Conservation (phyloP, 2,113 vertebrate genomes). For the Lagopus muta region DNA sequence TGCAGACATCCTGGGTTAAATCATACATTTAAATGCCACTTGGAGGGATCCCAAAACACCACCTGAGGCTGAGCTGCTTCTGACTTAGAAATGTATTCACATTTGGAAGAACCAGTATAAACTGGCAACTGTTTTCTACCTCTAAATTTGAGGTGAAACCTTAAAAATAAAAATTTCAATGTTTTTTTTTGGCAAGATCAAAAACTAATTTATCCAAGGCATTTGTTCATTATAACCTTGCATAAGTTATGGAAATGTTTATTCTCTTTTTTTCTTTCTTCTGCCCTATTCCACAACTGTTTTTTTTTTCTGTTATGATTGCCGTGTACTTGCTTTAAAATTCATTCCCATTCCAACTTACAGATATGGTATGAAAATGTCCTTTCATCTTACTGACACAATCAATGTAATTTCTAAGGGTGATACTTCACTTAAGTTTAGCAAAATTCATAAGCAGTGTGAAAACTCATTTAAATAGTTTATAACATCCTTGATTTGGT, state of each 20-base stretch:
- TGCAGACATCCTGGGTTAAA: background rate
- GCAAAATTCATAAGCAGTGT: background rate
- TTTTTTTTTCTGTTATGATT: background rate
- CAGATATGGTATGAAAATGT: background rate
- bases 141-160: background rate
- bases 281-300: background rate
- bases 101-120: background rate
- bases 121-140: background rate
- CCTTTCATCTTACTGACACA: background rate
- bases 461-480: constrained; percentile 41
- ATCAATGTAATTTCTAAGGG: background rate
- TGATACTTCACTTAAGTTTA: background rate
- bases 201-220: background rate
- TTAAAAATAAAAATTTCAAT: background rate
- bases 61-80: background rate
- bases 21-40: background rate
- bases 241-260: background rate
- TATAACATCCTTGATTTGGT: background rate
- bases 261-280: background rate
- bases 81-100: background rate
- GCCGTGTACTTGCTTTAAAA: background rate
- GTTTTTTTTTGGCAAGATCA: background rate
- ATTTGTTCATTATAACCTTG: background rate
- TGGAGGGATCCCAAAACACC: background rate
- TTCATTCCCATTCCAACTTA: constrained; percentile 3